Conservation (phyloP, 2,797 vertebrate genomes). For the Tiaroga cobitis region DNA sequence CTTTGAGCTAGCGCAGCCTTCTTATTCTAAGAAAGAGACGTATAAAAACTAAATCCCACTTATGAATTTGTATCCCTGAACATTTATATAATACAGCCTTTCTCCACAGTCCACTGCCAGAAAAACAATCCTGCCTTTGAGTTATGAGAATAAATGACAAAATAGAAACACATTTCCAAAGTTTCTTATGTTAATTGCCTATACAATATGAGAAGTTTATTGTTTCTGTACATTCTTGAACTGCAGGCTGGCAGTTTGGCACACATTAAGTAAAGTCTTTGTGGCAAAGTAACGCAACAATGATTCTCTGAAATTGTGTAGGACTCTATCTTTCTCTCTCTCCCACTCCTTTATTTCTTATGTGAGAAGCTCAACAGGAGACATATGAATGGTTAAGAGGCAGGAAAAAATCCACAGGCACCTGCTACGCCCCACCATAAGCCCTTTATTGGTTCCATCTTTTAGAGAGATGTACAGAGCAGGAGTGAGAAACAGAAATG, state of each 20-base stretch:
- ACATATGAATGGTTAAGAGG: constrained; percentile 73
- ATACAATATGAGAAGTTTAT: constrained; percentile 76
- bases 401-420: constrained; percentile 72
- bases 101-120: constrained; percentile 58
- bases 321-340: constrained; percentile 59
- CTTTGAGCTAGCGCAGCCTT: constrained; percentile 48
- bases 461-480: constrained; percentile 16
- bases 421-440: constrained; percentile 71
- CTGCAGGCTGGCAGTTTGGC: constrained; percentile 68
- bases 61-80: constrained; percentile 58
- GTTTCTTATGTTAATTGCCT: constrained; percentile 67
- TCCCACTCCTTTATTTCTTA: constrained; percentile 67
- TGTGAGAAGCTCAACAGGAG: constrained; percentile 68
- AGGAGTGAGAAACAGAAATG: not conserved
- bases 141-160: constrained; percentile 42
- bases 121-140: constrained; percentile 64
- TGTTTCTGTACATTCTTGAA: constrained; percentile 71
- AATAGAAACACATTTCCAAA: constrained; percentile 62
- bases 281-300: constrained; percentile 71
- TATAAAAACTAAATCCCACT: constrained; percentile 62
- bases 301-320: constrained; percentile 66
- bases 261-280: constrained; percentile 70
- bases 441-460: constrained; percentile 59
- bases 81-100: constrained; percentile 58
- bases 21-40: constrained; percentile 45